Evolutionary conservation across 2,113 vertebrate genomes (phyloP), one percentile per base, ranked within the genome.

Genomic region (Bubo scandiacus): DNA sequence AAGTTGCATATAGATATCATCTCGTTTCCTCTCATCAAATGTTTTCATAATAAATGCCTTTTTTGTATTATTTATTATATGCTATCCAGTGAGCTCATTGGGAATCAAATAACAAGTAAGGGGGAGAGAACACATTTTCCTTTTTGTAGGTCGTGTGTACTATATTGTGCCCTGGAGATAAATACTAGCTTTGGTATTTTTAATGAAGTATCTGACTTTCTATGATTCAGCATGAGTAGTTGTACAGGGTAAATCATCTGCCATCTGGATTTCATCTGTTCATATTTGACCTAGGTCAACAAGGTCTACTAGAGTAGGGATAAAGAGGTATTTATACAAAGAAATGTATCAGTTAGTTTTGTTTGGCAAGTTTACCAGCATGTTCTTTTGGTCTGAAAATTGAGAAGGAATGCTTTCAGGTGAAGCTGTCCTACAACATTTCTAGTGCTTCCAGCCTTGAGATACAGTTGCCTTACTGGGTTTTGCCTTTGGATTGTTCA

Each of bases 11-110:
- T 54, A 94, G 92, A 92, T 97, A 96, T 84, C 77, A 97, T 97
- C 96, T 92, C 91, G 91, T 97, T 97, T 97, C 92, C 93, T 91
- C 92, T 95, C 87, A 95, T 96, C 82, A 77, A 92, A 88, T 78
- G 55, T 86, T 97, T 94, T 87, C 73, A 83, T 92, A 92, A 92
- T 91, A 97, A 97, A 94, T 94, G 81, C 54, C 62, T 78, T 96
- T 97, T 97, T 94, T 94, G 96, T 97, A 49, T 71, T 83, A 66
- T 81, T 90, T 96, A 58, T 92, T 79, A 71, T 68, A 62, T 2
- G 7, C 18, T 95, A 63, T 93, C 63, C 78, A 90, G 49, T 87
- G 70, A 95, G 42, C 45, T 88, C 27, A 57, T 88, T 63, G 66
- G 67, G 66, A 96, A 87, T 95, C 43, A 86, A 96, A 75, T 95